Percentiles rank a stretch among this genome's conserved stretches.
Conservation (phyloP, 2,888 invertebrate species). For the Caenorhabditis parvicauda region DNA sequence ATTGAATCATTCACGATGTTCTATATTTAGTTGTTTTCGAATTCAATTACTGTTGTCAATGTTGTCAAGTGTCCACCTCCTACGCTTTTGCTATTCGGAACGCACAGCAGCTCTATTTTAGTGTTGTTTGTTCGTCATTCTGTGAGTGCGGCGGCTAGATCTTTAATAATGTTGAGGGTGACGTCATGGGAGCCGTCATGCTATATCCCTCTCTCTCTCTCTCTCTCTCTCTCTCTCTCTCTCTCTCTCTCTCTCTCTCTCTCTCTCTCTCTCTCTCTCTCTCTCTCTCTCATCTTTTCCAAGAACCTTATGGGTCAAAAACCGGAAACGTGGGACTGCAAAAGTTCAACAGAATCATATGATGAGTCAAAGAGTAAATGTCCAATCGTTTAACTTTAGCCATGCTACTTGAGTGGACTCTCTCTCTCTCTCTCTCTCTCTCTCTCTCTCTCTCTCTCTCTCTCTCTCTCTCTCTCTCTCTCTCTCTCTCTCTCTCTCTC, state of each 20-base stretch:
- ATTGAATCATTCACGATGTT: too few species aligned
- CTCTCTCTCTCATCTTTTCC: constrained; percentile 4
- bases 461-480: background rate
- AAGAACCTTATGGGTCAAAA: constrained; percentile 2
- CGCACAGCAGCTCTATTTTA: too few species aligned
- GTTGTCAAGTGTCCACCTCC: too few species aligned
- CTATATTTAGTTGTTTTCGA: too few species aligned
- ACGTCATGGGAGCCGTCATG: background rate
- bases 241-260: background rate
- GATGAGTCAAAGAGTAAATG: too few species aligned
- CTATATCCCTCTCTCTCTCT: constrained; percentile 10
- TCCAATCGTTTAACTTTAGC: background rate
- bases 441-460: background rate
- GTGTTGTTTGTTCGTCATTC: too few species aligned
- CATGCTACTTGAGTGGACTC: background rate
- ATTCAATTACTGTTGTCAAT: too few species aligned
- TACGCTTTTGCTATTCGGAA: too few species aligned
- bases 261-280: too few species aligned
- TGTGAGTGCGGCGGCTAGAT: too few species aligned
- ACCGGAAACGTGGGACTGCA: constrained; percentile 7
- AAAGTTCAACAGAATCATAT: too few species aligned
- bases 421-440: background rate
- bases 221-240: constrained; percentile 1
- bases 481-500: background rate
- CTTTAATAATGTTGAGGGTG: background rate